phyloP scores from a whole-genome alignment of 2,888 invertebrate species.

The Trichacis sp. region DNA sequence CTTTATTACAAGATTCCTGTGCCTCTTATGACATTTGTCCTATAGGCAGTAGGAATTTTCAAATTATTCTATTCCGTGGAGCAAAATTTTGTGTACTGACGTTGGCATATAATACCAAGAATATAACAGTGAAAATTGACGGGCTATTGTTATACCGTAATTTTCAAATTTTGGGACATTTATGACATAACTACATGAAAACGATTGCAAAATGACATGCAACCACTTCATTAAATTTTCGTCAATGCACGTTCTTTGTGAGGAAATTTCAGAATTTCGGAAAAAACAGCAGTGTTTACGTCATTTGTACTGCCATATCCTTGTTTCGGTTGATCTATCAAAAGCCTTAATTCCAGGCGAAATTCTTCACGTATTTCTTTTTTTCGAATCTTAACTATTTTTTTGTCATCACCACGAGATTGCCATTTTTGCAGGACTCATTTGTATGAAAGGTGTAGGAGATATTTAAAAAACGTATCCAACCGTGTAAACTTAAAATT shows the following conservation, averaged over 20 bases:
- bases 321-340: constrained; percentile 8
- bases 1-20: too few species aligned
- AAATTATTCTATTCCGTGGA: too few species aligned
- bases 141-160: too few species aligned
- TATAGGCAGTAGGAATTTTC: too few species aligned
- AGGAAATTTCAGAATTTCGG: constrained; percentile 13
- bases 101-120: too few species aligned
- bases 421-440: constrained; percentile 24
- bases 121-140: too few species aligned
- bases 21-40: too few species aligned
- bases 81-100: too few species aligned
- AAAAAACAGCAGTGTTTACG: constrained; percentile 31
- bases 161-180: too few species aligned
- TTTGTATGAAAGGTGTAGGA: constrained; percentile 26
- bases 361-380: constrained; percentile 17
- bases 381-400: constrained; percentile 11
- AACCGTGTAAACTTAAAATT: constrained; percentile 25
- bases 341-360: constrained; percentile 13
- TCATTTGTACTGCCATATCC: too few species aligned
- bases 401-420: constrained; percentile 10
- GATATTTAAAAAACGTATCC: constrained; percentile 28
- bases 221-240: constrained; percentile 18
- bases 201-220: constrained; percentile 6
- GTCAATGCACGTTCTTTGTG: constrained; percentile 10
- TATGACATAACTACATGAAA: too few species aligned